phyloP scores from a whole-genome alignment of 2,888 invertebrate genomes.

The Drosophila algonquin region DNA sequence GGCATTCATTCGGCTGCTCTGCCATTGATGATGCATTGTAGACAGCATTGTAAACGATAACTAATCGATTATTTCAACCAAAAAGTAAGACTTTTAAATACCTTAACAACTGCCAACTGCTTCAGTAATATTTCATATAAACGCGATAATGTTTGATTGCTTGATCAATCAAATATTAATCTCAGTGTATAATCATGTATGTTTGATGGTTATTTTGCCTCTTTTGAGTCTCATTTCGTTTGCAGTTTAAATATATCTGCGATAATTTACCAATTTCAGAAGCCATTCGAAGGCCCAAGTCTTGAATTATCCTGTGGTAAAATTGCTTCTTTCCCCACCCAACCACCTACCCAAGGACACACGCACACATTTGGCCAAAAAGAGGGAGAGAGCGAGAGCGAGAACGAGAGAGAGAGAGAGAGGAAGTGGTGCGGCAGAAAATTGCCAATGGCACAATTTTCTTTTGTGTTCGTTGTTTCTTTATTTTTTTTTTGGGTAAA shows the following conservation, averaged over 20 bases:
- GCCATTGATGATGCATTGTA: slow-evolving; percentile 37
- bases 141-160: no score
- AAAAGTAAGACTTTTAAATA: slow-evolving; percentile 2
- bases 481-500: slow-evolving; percentile 38
- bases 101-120: no score
- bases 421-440: slow-evolving; percentile 2
- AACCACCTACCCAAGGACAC: slow-evolving; percentile 10
- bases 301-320: slow-evolving; percentile 20
- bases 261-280: slow-evolving; percentile 14
- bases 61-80: slow-evolving; percentile 32
- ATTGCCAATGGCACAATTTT: slow-evolving; percentile 62
- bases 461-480: slow-evolving; percentile 51
- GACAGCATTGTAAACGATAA: no score
- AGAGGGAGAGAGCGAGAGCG: no score
- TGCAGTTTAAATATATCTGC: slow-evolving; percentile 18
- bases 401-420: no score
- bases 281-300: neutral
- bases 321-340: slow-evolving; percentile 16
- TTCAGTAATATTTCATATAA: no score
- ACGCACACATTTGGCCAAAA: neutral
- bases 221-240: neutral
- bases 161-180: no score
- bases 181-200: no score
- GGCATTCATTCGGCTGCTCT: slow-evolving; percentile 38
- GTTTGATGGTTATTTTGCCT: no score